Conservation (phyloP, 2,888 invertebrate genomes). For the Stenoptilia bipunctidactyla region DNA sequence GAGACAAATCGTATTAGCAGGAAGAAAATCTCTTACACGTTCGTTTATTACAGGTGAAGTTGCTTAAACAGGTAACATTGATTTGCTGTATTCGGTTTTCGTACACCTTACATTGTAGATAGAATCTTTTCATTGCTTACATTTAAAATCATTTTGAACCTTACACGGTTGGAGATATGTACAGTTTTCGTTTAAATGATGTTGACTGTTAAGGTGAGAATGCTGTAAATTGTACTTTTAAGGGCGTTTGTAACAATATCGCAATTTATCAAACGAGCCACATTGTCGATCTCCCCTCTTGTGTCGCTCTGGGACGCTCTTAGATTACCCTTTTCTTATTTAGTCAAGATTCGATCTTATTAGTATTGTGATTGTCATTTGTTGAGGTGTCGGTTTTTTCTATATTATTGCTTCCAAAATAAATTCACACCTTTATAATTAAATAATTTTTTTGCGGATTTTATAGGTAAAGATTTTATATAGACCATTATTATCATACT, state of each 20-base stretch:
- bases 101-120: not conserved
- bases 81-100: not conserved
- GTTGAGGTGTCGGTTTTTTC: too few relatives aligned
- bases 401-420: too few relatives aligned
- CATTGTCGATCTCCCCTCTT: slow-evolving; percentile 50
- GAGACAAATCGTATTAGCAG: not conserved
- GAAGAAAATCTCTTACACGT: slow-evolving; percentile 2
- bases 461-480: too few relatives aligned
- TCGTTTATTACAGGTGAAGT: not conserved
- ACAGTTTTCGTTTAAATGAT: not conserved
- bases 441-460: too few relatives aligned
- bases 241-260: slow-evolving; percentile 52
- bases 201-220: slow-evolving; percentile 1
- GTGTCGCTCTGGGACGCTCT: not conserved
- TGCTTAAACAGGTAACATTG: not conserved
- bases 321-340: too few relatives aligned
- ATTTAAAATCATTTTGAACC: not conserved
- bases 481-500: too few relatives aligned
- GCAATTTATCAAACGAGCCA: slow-evolving; percentile 66
- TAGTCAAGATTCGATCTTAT: too few relatives aligned
- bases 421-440: too few relatives aligned
- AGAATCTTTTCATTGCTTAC: not conserved
- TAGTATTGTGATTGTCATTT: too few relatives aligned
- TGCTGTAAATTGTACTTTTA: slow-evolving; percentile 17
- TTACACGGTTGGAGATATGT: not conserved